Conservation (phyloP, 2,797 vertebrate species). For the Coregonus ussuriensis region DNA sequence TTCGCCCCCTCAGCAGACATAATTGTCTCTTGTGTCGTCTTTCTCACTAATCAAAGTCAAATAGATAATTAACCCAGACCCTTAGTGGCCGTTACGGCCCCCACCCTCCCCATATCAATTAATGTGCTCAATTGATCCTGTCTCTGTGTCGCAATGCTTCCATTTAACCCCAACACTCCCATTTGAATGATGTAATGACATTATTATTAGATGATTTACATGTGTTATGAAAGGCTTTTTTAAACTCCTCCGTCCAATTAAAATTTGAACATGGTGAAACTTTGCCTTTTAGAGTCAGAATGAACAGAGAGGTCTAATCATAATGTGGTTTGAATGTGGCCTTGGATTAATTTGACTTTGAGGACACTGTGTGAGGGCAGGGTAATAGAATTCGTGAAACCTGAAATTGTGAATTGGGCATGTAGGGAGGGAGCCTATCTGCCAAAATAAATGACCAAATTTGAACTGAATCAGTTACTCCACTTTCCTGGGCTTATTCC, state of each 20-base stretch:
- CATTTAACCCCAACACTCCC: not conserved
- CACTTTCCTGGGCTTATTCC: not conserved
- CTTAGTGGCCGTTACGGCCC: constrained; percentile 5
- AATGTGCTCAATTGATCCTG: constrained; percentile 48
- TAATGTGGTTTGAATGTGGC: not conserved
- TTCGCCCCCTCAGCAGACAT: not conserved
- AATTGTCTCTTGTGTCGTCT: constrained; percentile 22
- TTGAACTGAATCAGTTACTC: not conserved
- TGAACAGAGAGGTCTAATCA: not conserved
- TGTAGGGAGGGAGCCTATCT: constrained; percentile 19
- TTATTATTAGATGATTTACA: constrained; percentile 5
- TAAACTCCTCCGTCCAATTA: not conserved
- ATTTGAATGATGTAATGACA: not conserved
- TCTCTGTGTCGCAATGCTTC: not conserved
- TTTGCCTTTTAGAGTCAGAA: not conserved
- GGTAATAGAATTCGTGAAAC: constrained; percentile 38
- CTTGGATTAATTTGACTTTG: not conserved
- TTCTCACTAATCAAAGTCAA: constrained; percentile 42
- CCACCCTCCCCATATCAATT: constrained; percentile 41
- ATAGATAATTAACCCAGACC: constrained; percentile 42
- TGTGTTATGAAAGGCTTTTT: constrained; percentile 1
- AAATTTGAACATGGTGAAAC: not conserved
- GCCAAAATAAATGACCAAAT: constrained; percentile 9
- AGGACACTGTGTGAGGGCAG: not conserved
- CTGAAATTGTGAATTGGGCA: constrained; percentile 25